Conservation (phyloP, 1,140 invertebrate genomes). For the Polyergus mexicanus region DNA sequence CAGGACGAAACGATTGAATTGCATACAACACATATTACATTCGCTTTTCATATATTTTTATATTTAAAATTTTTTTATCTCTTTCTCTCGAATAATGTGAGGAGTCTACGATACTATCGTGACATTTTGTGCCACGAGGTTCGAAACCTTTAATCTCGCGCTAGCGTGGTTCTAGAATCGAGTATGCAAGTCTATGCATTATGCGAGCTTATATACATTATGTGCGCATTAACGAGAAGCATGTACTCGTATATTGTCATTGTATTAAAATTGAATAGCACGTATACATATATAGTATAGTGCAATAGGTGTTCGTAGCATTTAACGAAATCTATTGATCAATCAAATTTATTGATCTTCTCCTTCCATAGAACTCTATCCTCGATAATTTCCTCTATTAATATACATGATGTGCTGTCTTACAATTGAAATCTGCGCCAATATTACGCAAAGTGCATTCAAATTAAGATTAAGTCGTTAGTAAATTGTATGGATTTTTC, state of each 20-base stretch:
- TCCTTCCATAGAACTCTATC: slow-evolving; percentile 50
- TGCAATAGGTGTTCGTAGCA: slow-evolving; percentile 48
- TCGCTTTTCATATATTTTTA: slow-evolving; percentile 20
- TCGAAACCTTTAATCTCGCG: slow-evolving; percentile 66
- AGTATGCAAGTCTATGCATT: slow-evolving; percentile 18
- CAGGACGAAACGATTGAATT: slow-evolving; percentile 16
- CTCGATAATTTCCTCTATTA: slow-evolving; percentile 15
- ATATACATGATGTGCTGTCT: neutral
- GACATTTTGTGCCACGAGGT: slow-evolving; percentile 71
- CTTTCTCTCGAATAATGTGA: slow-evolving; percentile 58
- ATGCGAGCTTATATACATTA: neutral
- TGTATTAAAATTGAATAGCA: slow-evolving; percentile 53
- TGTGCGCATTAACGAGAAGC: slow-evolving; percentile 11
- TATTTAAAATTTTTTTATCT: slow-evolving; percentile 25
- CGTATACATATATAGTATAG: neutral
- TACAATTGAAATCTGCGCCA: neutral
- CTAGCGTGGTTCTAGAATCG: slow-evolving; percentile 4
- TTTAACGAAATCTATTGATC: slow-evolving; percentile 1
- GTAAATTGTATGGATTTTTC: neutral
- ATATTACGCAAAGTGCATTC: neutral
- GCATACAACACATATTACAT: neutral
- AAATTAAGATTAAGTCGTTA: neutral
- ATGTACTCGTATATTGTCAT: slow-evolving; percentile 1
- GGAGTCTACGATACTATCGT: slow-evolving; percentile 46
- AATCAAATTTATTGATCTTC: slow-evolving; percentile 57